Percentiles rank a stretch among this genome's conserved stretches.
phyloP scores from a whole-genome alignment of 1,140 invertebrate genomes.

The Idris sp. region DNA sequence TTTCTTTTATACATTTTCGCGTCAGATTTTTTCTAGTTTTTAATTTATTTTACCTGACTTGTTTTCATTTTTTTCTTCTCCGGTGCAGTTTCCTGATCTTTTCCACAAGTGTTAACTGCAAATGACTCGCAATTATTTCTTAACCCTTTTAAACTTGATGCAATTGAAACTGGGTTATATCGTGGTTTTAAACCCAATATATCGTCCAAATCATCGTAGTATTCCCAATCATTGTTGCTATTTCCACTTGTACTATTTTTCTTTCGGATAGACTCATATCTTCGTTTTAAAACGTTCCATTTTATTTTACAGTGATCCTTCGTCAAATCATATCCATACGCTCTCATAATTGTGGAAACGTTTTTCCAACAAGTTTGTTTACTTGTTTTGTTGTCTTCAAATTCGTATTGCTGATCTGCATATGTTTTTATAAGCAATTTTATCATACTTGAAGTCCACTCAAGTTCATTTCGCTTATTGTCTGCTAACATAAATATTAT shows the following conservation, averaged over 20 bases:
- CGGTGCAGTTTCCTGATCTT: background rate
- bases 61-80: too few relatives aligned
- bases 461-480: too few relatives aligned
- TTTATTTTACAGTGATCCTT: background rate
- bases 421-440: conserved; percentile 10
- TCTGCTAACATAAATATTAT: too few relatives aligned
- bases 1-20: too few relatives aligned
- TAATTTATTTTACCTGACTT: too few relatives aligned
- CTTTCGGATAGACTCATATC: background rate
- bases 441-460: background rate
- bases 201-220: conserved; percentile 1
- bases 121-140: background rate
- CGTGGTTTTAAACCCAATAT: background rate
- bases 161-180: conserved; percentile 2
- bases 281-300: background rate
- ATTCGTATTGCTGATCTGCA: background rate
- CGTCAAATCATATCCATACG: background rate
- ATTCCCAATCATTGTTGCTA: background rate
- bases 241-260: background rate
- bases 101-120: background rate
- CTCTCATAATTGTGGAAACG: background rate
- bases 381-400: background rate
- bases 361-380: background rate
- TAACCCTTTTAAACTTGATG: conserved; percentile 7
- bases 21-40: too few relatives aligned